Evolutionary conservation across 2,113 vertebrate species (phyloP).

Genomic region (Takifugu bimaculatus): DNA sequence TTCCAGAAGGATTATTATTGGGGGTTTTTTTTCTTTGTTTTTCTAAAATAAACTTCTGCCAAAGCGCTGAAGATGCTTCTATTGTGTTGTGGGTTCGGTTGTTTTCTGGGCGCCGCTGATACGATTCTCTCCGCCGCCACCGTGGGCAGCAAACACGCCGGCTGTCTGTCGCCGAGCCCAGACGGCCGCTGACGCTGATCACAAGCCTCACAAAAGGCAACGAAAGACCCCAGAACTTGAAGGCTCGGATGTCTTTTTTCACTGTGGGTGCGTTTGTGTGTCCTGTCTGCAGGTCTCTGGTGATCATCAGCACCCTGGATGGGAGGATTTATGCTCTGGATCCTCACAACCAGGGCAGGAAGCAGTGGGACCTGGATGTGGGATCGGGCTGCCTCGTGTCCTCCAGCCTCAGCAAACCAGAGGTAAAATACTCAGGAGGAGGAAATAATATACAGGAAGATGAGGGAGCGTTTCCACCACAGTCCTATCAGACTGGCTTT

Average conservation of each 20-base stretch:
- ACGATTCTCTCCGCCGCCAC: constrained; percentile 13
- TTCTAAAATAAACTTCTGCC: neutral
- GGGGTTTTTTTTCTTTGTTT: neutral
- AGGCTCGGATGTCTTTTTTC: neutral
- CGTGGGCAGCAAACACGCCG: neutral
- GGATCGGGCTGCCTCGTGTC: constrained; percentile 92
- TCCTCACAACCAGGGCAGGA: constrained; percentile 88
- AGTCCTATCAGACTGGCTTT: no score
- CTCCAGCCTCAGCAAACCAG: constrained; percentile 95
- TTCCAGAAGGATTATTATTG: neutral
- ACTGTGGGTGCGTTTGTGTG: neutral
- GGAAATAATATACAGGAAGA: neutral
- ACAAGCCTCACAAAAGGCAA: neutral
- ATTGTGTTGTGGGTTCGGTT: neutral
- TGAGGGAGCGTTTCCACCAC: no score
- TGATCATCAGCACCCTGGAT: constrained; percentile 97
- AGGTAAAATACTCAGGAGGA: constrained; percentile 73
- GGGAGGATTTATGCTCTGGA: constrained; percentile 93
- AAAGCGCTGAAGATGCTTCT: no score
- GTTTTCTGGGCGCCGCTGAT: neutral
- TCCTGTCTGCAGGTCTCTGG: constrained; percentile 78
- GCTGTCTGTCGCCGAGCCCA: neutral
- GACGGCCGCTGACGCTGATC: constrained; percentile 15
- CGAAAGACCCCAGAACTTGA: neutral
- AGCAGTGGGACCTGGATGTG: constrained; percentile 97